phyloP scores from a whole-genome alignment of 1,140 invertebrate genomes.

The Wiebesia pumilae region DNA sequence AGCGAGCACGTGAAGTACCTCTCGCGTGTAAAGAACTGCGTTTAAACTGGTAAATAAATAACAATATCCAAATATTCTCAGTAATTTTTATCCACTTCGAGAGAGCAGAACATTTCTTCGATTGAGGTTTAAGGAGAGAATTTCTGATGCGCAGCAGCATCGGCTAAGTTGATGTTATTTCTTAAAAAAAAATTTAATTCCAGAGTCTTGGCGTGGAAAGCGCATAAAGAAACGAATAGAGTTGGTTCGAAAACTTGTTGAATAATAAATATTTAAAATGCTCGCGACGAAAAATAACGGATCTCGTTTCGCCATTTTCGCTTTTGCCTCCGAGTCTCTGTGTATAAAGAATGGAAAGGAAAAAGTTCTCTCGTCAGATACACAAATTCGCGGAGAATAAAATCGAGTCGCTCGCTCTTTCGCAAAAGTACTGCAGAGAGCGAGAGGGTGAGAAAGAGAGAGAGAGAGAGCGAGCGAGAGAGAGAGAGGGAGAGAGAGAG shows the following conservation, averaged over 20 bases:
- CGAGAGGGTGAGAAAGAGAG: background rate
- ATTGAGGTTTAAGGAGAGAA: background rate
- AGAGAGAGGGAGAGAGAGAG: background rate
- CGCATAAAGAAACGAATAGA: background rate
- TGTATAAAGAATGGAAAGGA: constrained; percentile 32
- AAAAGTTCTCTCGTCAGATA: constrained; percentile 42
- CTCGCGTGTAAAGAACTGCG: background rate
- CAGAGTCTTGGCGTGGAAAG: background rate
- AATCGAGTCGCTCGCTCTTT: constrained; percentile 35
- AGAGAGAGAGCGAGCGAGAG: background rate
- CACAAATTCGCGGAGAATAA: constrained; percentile 45
- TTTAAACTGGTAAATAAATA: background rate
- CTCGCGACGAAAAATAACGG: constrained; percentile 34
- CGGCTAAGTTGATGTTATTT: background rate
- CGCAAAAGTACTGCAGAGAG: constrained; percentile 12
- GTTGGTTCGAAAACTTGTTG: background rate
- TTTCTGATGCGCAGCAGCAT: background rate
- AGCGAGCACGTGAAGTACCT: background rate
- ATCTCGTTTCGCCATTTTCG: constrained; percentile 43
- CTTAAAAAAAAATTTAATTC: background rate
- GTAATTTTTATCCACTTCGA: background rate
- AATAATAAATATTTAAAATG: constrained; percentile 43
- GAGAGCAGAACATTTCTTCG: background rate
- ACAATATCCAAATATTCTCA: background rate
- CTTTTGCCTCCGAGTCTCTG: background rate